Evolutionary conservation across 2,888 invertebrate species (phyloP).

Genomic region (Tenthredo distinguenda): DNA sequence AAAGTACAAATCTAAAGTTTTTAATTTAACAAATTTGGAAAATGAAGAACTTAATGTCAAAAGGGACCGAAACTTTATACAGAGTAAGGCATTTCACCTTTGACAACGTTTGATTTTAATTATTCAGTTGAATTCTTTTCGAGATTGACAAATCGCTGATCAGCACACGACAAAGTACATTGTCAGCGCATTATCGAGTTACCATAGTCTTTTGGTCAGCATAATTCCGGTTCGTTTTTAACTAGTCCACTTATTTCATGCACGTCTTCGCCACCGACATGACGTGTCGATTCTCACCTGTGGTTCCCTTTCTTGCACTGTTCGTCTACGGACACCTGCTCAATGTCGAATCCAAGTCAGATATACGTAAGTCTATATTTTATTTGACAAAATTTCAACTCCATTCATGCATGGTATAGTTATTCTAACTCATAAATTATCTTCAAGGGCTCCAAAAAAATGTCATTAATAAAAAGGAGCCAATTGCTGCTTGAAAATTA

Average conservation of each 20-base stretch:
- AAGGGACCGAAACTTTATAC: background rate
- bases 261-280: constrained; percentile 52
- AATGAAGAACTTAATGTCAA: background rate
- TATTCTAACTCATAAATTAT: background rate
- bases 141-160: constrained; percentile 28
- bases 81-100: background rate
- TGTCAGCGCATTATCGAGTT: constrained; percentile 56
- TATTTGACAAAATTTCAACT: background rate
- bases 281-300: constrained; percentile 50
- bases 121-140: background rate
- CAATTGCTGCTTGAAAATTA: background rate
- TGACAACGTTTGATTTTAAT: background rate
- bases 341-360: constrained; percentile 24
- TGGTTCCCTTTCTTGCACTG: constrained; percentile 16
- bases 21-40: background rate
- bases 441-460: background rate
- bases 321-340: constrained; percentile 32
- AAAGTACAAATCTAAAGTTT: background rate
- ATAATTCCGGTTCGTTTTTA: constrained; percentile 21
- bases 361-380: constrained; percentile 55
- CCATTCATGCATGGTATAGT: background rate
- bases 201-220: constrained; percentile 43
- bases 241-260: constrained; percentile 54
- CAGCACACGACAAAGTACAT: constrained; percentile 3
- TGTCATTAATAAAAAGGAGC: background rate